Base-by-base conservation (phyloP, 2,888 invertebrate species). In the Spodoptera picta region DNA sequence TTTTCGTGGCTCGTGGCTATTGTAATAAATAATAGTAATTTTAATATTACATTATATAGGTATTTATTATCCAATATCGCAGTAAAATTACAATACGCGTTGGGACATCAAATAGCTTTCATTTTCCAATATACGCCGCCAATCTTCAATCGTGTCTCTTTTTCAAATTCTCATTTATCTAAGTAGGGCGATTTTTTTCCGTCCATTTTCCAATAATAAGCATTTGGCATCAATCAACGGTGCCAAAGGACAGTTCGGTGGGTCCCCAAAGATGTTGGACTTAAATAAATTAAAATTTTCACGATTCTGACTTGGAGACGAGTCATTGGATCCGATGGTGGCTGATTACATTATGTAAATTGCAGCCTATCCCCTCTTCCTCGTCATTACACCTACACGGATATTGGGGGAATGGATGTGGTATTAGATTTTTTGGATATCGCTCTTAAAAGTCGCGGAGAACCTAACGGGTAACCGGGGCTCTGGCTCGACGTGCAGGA, bases 311-410 rank as follows among this genome's bases (percentile, higher is more conserved):
- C 53, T 67, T 66, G 44, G 68, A 67, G 66, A 54, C 65, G 86
- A 90, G 88, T 91, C 91, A 92, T 92, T 86, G 90, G 89, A 83
- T 87, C 88, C 89, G 83, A 83, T 84, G 81, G 80, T 79, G 81
- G 83, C 85, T 92, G 92, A 92, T 92, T 91, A 91, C 91, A 91
- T 92, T 92, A 92, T 92, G 92, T 85, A 91, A 92, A 92, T 92
- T 83, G 79, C 77, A 67, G 74, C 68, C 80, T 80, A 81, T 84
- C 87, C 77, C 83, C 82, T 79, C 83, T 79, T 80, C 79, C 84
- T 84, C 87, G 88, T 87, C 89, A 90, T 89, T 85, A 89, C 87
- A 88, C 86, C 86, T 80, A 77, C 86, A 64, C 41, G 66, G 88
- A 88, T 80, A 58, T 83, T 80, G 46, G 43, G 51, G 50, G n/a